Base-by-base conservation (phyloP, 2,113 vertebrate species). In the Oreochromis tanganicae region DNA sequence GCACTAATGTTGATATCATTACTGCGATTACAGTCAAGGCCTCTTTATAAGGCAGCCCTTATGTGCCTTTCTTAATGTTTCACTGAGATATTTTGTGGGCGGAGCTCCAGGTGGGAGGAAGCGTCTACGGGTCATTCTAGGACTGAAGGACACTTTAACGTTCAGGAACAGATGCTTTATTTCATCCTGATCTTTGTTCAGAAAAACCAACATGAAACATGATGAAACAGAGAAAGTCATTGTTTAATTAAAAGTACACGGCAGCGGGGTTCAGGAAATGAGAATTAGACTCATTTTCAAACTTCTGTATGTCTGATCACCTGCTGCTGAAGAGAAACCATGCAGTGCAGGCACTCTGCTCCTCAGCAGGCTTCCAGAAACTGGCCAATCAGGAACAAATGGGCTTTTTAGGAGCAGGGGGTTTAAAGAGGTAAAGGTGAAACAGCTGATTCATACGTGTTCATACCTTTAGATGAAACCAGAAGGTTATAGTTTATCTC, bases 101-200 rank as follows among this genome's bases (percentile, higher is more conserved):
- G 19, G 50, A 54, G 52, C 19, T 54, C 4, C 19, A 6, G n/a
- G n/a, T 56, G 16, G 43, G 14, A 3, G 63, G 71, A 75, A 75
- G 43, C 27, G 14, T 24, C 36, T 68, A n/a, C 9, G 2, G 61
- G 61, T 66, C 17, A 1, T 68, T 68, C 0, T 38, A 66, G 61
- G 19, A 1, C 16, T 61, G 29, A 3, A 2, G 61, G 34, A 66
- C 17, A 38, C 10, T n/a, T 66, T n/a, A 66, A 68, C 6, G 11
- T 5, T 8, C 19, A 68, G 34, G 34, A 3, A 14, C 63, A 41
- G 19, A 41, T 1, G 1, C 66, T 43, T 43, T 43, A 24, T 71
- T 41, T 13, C 36, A 14, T 46, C 66, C 36, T 0, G 36, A 41
- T 1, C 1, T 41, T 13, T 41, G 7, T 41, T 43, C 8, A 43